A percentile compares a stretch with the other conserved stretches of the same genome.
Conservation (phyloP, 1,140 invertebrate species). For the Aricia agestis region DNA sequence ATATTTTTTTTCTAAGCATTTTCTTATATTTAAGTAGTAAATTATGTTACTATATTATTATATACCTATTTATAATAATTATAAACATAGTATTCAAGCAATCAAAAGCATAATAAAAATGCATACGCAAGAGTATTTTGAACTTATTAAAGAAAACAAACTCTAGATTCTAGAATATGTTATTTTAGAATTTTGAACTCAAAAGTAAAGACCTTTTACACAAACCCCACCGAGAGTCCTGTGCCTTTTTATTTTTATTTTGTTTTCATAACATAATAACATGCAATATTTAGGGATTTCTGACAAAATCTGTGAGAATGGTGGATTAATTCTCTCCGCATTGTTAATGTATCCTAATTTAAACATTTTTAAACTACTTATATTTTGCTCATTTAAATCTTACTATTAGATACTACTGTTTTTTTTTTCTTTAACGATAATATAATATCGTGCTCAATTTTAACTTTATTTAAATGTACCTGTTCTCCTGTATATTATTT, state of each 20-base stretch:
- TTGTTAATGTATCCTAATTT: not conserved
- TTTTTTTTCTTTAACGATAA: not conserved
- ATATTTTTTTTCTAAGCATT: not conserved
- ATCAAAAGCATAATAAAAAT: not conserved
- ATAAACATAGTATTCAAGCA: not conserved
- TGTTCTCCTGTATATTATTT: not conserved
- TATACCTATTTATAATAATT: not conserved
- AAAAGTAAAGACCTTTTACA: too few species aligned
- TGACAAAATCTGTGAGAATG: not conserved
- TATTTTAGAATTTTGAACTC: too few species aligned
- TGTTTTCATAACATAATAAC: too few species aligned
- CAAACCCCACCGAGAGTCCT: too few species aligned
- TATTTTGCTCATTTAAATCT: not conserved
- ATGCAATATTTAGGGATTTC: not conserved
- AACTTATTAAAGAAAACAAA: too few species aligned
- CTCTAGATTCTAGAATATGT: too few species aligned
- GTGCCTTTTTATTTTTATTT: too few species aligned
- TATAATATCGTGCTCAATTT: not conserved
- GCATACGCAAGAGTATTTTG: too few species aligned
- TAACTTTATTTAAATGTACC: slow-evolving; percentile 9
- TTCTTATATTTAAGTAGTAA: not conserved
- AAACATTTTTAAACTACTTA: not conserved
- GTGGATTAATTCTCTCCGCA: too few species aligned
- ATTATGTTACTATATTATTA: not conserved
- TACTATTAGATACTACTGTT: not conserved